These are phyloP conservation scores for Lucifuga dentata DNA, from an alignment of 2,113 vertebrate genomes.

Conservation along the genomic window DNA sequence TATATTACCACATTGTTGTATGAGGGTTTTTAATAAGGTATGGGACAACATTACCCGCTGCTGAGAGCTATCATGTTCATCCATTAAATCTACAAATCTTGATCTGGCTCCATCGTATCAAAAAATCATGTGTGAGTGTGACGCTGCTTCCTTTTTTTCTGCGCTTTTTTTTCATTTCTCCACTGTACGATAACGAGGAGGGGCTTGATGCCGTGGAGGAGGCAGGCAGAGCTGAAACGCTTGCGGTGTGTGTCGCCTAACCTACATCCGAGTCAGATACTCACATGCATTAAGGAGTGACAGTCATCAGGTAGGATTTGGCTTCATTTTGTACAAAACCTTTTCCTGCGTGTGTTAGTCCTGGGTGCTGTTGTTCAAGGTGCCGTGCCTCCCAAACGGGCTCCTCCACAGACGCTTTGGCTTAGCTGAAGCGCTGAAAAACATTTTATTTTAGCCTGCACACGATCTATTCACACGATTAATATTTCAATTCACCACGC, in stretches of 20 bases:
- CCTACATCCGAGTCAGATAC: constrained; percentile 72
- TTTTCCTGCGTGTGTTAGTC: background rate
- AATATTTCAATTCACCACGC: constrained; percentile 8
- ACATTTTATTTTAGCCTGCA: constrained; percentile 47
- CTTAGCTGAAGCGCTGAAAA: constrained; percentile 63
- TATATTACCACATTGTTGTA: no score
- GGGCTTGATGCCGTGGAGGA: constrained; percentile 79
- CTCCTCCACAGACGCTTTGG: constrained; percentile 49
- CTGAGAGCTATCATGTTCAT: background rate
- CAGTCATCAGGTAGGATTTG: constrained; percentile 79
- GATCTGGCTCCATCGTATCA: constrained; percentile 3
- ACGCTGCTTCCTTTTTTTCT: constrained; percentile 69
- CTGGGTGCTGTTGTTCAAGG: constrained; percentile 22
- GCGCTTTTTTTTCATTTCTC: constrained; percentile 47
- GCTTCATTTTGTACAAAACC: no score
- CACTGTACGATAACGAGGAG: constrained; percentile 79
- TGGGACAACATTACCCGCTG: background rate
- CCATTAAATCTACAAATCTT: background rate
- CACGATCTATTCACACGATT: constrained; percentile 50
- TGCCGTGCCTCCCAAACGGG: constrained; percentile 37
- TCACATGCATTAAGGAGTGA: constrained; percentile 75
- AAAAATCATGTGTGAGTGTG: constrained; percentile 48
- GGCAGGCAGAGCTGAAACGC: constrained; percentile 68
- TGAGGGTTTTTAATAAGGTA: background rate
- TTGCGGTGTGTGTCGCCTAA: constrained; percentile 54